Conservation (phyloP, 2,797 vertebrate genomes). For the Coregonus ussuriensis region DNA sequence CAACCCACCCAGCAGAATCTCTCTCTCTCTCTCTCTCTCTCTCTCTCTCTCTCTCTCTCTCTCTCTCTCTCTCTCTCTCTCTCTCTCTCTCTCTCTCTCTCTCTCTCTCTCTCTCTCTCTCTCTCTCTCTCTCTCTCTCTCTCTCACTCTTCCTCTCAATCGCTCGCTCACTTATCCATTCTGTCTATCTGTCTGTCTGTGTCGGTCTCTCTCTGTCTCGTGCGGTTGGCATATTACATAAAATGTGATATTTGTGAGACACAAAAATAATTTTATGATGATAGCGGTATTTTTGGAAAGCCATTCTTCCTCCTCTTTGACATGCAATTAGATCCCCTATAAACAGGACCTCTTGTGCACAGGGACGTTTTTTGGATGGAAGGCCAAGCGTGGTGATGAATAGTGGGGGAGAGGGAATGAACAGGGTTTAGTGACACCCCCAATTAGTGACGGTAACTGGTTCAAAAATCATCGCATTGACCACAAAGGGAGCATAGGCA, state of each 20-base stretch:
- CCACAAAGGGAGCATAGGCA: neutral
- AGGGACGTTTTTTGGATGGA: neutral
- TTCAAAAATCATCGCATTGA: conserved; percentile 3
- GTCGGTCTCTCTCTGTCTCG: neutral
- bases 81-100: neutral
- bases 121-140: neutral
- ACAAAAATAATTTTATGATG: conserved; percentile 19
- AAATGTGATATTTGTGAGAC: conserved; percentile 17
- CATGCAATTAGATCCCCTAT: conserved; percentile 12
- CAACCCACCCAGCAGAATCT: too few relatives aligned
- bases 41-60: neutral
- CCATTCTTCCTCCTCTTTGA: neutral
- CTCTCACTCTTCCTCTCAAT: neutral
- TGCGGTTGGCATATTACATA: conserved; percentile 1
- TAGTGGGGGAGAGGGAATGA: conserved; percentile 10
- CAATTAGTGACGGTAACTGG: conserved; percentile 6
- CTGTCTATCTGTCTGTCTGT: neutral
- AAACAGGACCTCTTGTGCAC: neutral
- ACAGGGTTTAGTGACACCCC: conserved; percentile 9
- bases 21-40: too few relatives aligned
- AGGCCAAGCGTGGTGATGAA: conserved; percentile 1
- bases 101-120: neutral
- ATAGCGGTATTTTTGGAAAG: conserved; percentile 9
- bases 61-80: neutral
- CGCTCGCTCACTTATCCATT: neutral